These are phyloP conservation scores for Riptortus pedestris DNA, from an alignment of 1,140 invertebrate species.

Conservation along the genomic window DNA sequence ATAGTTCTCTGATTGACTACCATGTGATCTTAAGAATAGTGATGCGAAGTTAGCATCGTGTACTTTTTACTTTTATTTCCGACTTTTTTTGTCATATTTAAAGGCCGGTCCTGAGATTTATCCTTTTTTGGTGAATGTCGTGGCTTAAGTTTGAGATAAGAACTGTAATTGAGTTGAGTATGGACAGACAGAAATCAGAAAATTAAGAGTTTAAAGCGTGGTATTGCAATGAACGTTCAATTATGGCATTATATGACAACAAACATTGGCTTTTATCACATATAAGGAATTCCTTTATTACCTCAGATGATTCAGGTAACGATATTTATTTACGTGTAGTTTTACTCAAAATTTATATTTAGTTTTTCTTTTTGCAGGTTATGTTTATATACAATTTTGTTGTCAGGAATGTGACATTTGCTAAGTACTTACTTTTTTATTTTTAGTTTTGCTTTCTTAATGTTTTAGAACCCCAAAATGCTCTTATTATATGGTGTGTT, in stretches of 20 bases:
- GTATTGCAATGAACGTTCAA: slow-evolving; percentile 31
- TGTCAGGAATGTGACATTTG: too few species aligned
- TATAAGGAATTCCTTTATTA: slow-evolving; percentile 86
- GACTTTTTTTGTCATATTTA: too few species aligned
- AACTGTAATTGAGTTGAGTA: slow-evolving; percentile 20
- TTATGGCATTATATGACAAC: slow-evolving; percentile 87
- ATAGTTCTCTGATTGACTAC: too few species aligned
- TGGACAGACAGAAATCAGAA: slow-evolving; percentile 18
- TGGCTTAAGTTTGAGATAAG: neutral
- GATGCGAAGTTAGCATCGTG: too few species aligned
- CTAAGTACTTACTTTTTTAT: too few species aligned
- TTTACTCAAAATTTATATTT: too few species aligned
- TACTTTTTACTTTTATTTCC: too few species aligned
- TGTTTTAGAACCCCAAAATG: too few species aligned
- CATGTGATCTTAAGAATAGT: too few species aligned
- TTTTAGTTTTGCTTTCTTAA: too few species aligned
- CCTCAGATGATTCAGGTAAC: slow-evolving; percentile 84
- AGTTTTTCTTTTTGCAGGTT: neutral
- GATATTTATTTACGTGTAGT: neutral
- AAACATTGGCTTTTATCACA: slow-evolving; percentile 84
- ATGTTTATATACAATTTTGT: neutral
- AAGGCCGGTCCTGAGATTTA: too few species aligned
- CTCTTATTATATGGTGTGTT: too few species aligned
- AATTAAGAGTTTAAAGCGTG: slow-evolving; percentile 15
- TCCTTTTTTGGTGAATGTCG: neutral